phyloP scores from a whole-genome alignment of 2,888 invertebrate species.

The Papilio protenor region DNA sequence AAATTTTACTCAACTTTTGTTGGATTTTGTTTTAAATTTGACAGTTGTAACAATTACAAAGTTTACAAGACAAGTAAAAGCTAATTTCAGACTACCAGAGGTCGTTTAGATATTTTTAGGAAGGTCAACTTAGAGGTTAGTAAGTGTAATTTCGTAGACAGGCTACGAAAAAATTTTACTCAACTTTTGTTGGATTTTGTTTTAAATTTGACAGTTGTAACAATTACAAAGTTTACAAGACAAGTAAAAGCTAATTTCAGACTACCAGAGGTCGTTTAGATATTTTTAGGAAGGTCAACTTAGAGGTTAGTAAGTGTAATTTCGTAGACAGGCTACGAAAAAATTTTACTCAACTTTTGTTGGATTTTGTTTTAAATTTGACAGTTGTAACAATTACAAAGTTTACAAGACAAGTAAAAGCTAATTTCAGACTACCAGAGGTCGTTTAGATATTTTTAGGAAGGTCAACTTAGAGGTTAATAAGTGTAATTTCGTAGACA shows the following conservation, averaged over 20 bases:
- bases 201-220: not conserved
- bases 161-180: not conserved
- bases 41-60: not conserved
- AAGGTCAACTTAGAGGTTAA: not conserved
- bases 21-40: not conserved
- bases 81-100: not conserved
- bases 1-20: not conserved
- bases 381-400: not conserved
- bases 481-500: not conserved
- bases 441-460: not conserved
- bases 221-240: not conserved
- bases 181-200: not conserved
- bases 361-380: not conserved
- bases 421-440: not conserved
- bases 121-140: not conserved
- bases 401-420: not conserved
- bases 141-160: not conserved
- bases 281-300: not conserved
- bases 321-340: not conserved
- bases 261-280: not conserved
- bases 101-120: not conserved
- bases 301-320: not conserved
- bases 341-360: not conserved
- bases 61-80: not conserved
- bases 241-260: not conserved